Base-by-base conservation (phyloP, 2,113 vertebrate species). In the Caretta caretta region DNA sequence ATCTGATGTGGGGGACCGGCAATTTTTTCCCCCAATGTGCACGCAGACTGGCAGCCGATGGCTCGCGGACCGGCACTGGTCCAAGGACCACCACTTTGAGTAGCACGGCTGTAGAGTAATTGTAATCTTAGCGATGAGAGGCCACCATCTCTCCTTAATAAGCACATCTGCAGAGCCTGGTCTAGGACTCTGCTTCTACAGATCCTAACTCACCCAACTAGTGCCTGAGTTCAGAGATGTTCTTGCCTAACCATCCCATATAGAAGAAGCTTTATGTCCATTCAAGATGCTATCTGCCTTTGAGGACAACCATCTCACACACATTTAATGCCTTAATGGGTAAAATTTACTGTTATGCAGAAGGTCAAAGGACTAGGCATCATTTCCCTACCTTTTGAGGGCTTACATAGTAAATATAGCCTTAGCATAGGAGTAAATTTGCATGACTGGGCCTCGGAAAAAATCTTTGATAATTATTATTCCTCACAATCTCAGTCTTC, bases 381-480 rank as follows among this genome's bases (percentile, higher is more conserved):
- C n/a, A 25, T 8, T 13, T 7, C 27, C 4, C 22, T 27, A 25
- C 42, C 46, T 83, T 42, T 17, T 46, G 8, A 46, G 38, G 12
- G n/a, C 3, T 3, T 29, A 42, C 5, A 38, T 42, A 29, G 24
- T 83, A 54, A 25, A 19, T 6, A 57, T 10, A 57, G 25, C 8
- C 16, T 83, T 57, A 83, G 79, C 31, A 76, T 3, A 29, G 53
- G 48, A 89, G 48, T 46, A 3, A 31, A 53, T 56, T 79, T 65
- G 29, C 3, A 1, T 12, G 46, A 78, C 76, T 72, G 51, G 79
- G 25, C 24, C 35, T 20, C 62, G 75, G 24, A 6, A 83, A 69
- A 69, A 69, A 69, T 20, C 0, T 1, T 2, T 2, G 24, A 13
- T 46, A 29, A 56, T 54, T 5, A 4, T 84, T 35, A 46, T 69